Percentiles rank a stretch among this genome's conserved stretches.
phyloP scores from a whole-genome alignment of 2,888 invertebrate species.

The Trimorus sp. region DNA sequence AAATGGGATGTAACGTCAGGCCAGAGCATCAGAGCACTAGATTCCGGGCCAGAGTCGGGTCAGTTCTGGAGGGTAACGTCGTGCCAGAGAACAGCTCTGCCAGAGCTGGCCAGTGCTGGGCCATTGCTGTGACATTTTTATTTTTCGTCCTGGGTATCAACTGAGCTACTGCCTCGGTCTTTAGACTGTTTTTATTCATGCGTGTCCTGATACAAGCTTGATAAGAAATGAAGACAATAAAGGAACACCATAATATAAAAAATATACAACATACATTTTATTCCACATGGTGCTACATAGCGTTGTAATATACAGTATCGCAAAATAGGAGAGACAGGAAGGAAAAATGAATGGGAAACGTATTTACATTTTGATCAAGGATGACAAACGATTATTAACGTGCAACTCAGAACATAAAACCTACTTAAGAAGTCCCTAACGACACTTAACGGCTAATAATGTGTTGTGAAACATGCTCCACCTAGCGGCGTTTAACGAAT shows the following conservation, averaged over 20 bases:
- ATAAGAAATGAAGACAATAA: conserved; percentile 4
- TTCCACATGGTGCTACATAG: conserved; percentile 73
- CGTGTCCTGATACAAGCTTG: too few species aligned
- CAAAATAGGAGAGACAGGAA: conserved; percentile 50
- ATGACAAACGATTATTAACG: conserved; percentile 64
- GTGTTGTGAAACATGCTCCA: conserved; percentile 47
- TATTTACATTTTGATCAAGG: conserved; percentile 79
- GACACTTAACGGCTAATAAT: conserved; percentile 64
- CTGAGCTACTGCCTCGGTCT: too few species aligned
- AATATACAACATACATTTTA: conserved; percentile 80
- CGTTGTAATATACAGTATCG: conserved; percentile 69
- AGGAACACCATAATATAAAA: conserved; percentile 73
- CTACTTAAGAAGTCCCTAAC: conserved; percentile 60
- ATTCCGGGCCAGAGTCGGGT: too few species aligned
- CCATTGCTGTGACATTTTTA: too few species aligned
- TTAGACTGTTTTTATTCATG: too few species aligned
- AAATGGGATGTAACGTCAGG: too few species aligned
- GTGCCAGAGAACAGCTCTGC: too few species aligned
- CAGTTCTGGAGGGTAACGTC: too few species aligned
- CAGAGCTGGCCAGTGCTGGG: too few species aligned
- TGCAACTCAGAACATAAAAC: conserved; percentile 54
- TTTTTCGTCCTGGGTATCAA: too few species aligned
- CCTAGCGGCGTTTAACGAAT: conserved; percentile 40
- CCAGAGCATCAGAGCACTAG: too few species aligned
- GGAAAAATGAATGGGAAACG: conserved; percentile 68